Evolutionary conservation across 1,140 invertebrate genomes (phyloP), one percentile per base, ranked within the genome.

Genomic region (Aphelenchoides avenae): DNA sequence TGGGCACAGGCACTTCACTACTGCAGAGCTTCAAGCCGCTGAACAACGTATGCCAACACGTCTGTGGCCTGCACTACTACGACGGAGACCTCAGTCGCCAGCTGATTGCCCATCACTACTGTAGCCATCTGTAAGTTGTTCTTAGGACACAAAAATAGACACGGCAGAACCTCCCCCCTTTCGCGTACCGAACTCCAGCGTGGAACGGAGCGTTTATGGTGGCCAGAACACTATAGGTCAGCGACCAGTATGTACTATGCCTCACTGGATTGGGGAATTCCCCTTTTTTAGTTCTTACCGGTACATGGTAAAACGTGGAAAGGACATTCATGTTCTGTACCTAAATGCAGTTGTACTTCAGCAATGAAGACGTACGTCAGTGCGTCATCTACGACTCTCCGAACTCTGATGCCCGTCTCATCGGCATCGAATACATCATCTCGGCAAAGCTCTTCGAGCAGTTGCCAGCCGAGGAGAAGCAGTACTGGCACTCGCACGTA

Each of bases 401-500:
- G 26, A 24, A 41, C 27, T 18, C 39, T 41, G 7, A 7, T 3
- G 39, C 39, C 7, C 39, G 39, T 4, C 39, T 41, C 7, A 41
- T 41, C 27, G 39, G 39, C 4, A 24, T 41, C 18, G 39, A 41
- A 41, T 41, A 41, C 39, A 41, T 41, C 39, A 41, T 41, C 39
- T 41, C 39, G 7, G 39, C 39, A 7, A 41, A 41, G 7, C 27
- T 41, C 7, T 41, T 41, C 39, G 7, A 4, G 39, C 39, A 41
- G 26, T 7, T 41, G 39, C 39, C 39, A 3, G 39, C 20, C 7
- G 39, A 41, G 7, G 39, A 41, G 39, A 41, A 41, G 26, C 20
- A 41, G 39, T 41, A 41, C 7, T 41, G 39, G 39, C 39, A 41
- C 27, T 41, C 39, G 3, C 39, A 41, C 27, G n/a, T n/a, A n/a